Conservation (phyloP, 2,797 vertebrate species). For the Gorsachius magnificus region DNA sequence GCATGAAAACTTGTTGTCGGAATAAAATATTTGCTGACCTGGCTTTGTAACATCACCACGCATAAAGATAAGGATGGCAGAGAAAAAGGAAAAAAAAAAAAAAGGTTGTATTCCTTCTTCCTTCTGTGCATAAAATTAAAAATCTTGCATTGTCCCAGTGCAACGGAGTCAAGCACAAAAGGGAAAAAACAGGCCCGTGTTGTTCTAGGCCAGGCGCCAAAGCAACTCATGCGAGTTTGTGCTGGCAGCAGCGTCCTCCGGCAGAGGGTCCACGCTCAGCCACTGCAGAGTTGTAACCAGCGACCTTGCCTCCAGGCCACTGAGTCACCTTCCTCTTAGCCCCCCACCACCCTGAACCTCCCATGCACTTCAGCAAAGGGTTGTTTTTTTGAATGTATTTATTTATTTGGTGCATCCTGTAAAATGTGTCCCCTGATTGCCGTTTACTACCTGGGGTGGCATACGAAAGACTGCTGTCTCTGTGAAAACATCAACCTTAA, state of each 20-base stretch:
- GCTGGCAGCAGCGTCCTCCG: conserved; percentile 1
- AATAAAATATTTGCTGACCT: conserved; percentile 26
- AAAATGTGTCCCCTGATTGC: neutral
- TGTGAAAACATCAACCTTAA: conserved; percentile 31
- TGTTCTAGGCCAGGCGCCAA: conserved; percentile 58
- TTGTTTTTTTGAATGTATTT: neutral
- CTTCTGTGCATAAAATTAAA: conserved; percentile 17
- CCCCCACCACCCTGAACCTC: neutral
- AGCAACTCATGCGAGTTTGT: conserved; percentile 23
- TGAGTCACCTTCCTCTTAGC: neutral
- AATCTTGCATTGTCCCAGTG: conserved; percentile 28
- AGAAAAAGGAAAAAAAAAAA: neutral
- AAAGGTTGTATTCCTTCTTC: conserved; percentile 1
- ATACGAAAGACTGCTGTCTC: neutral
- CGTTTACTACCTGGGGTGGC: neutral
- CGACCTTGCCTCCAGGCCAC: neutral
- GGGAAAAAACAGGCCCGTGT: conserved; percentile 53
- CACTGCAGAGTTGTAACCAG: neutral
- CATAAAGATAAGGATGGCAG: neutral
- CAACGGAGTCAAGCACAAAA: conserved; percentile 14
- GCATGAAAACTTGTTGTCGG: neutral
- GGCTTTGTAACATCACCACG: neutral
- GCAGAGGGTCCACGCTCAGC: neutral
- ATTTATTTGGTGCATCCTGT: neutral
- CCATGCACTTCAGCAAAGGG: neutral